Conservation (phyloP, 2,113 vertebrate genomes). For the sheep (Ovis aries) region ARS-UI_Ramb_v3.0 NC_056061.1:24173501-24174000, state of each 20-base stretch:
- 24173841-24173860: constrained; percentile 20
- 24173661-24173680: neutral
- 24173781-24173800: constrained; percentile 39
- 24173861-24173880: constrained; percentile 41
- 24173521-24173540: neutral
- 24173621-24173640: neutral
- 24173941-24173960: constrained; percentile 52
- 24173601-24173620: neutral
- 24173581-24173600: neutral
- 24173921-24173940: constrained; percentile 56
- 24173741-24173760: constrained; percentile 41
- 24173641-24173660: neutral
- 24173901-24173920: constrained; percentile 42
- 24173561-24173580: neutral
- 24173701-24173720: constrained; percentile 65
- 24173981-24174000: constrained; percentile 53
- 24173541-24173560: neutral
- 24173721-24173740: constrained; percentile 43
- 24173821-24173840: constrained; percentile 59
- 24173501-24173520: neutral
- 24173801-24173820: constrained; percentile 56
- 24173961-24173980: constrained; percentile 47
- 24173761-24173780: constrained; percentile 40
- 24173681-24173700: constrained; percentile 17
- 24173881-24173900: constrained; percentile 52